phyloP scores from a whole-genome alignment of 2,888 invertebrate species.

The Chelonus formosanus region DNA sequence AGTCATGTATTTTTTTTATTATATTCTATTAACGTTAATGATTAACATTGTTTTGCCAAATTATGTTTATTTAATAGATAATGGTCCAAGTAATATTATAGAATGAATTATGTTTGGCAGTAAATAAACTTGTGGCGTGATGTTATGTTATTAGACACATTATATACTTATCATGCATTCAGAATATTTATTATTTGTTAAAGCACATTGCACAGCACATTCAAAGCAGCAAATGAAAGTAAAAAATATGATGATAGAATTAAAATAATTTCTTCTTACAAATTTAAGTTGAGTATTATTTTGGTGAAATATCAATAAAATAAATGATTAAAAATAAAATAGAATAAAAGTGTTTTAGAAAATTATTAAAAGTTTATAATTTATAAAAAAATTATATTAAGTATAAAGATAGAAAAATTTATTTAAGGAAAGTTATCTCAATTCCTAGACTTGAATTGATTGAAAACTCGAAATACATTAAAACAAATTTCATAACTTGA shows the following conservation, averaged over 20 bases:
- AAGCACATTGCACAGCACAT: conserved; percentile 52
- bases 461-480: too few species aligned
- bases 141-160: conserved; percentile 15
- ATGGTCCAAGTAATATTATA: conserved; percentile 7
- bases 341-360: too few species aligned
- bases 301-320: conserved; percentile 23
- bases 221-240: conserved; percentile 65
- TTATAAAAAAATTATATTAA: too few species aligned
- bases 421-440: too few species aligned
- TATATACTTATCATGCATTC: conserved; percentile 15
- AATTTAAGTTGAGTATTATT: conserved; percentile 62
- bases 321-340: too few species aligned
- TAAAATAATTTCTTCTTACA: conserved; percentile 55
- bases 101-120: neutral
- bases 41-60: conserved; percentile 11
- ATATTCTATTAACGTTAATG: neutral
- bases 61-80: conserved; percentile 26
- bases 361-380: too few species aligned
- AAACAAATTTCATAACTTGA: too few species aligned
- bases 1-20: neutral
- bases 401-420: too few species aligned
- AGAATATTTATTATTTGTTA: conserved; percentile 17
- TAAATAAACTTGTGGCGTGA: too few species aligned
- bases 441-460: too few species aligned
- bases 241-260: conserved; percentile 58